Base-by-base conservation (phyloP, 35 echinoderm and acorn worm species). In the Hemicentrotus pulcherrimus region DNA sequence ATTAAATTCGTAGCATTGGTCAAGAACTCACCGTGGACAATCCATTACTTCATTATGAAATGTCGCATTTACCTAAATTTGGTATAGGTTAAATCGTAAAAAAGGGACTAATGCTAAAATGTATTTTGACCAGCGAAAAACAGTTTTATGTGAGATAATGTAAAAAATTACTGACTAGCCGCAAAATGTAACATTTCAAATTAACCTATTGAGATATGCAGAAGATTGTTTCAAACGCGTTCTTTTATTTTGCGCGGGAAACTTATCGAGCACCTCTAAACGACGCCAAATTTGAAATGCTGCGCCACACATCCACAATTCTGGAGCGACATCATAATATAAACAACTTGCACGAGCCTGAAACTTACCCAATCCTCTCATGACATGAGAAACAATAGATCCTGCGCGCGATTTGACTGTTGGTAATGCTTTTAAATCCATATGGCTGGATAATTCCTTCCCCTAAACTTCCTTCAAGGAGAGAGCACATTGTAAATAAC, bases 381-480 rank as follows among this genome's bases (percentile, higher is more conserved):
- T 93, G 13, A 93, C 91, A 93, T 93, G 91, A 31, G 91, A 93
- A 93, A 93, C 91, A n/a, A 93, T 93, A 31, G 91, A 93, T 58
- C 91, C 91, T 31, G 91, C 91, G 32, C 91, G 91, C 91, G 48
- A 93, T 58, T 93, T 93, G n/a, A 93, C 91, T 31, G 91, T 58
- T 18, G 91, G 91, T 93, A 93, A 93, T 58, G 91, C 32, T 93
- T 93, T 93, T 93, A 93, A 93, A 47, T 93, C 91, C 91, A 93
- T 93, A 93, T 93, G 91, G 91, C 91, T 47, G 91, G 46, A 31
- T 13, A 47, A 55, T 47, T 47, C 48, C 48, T 93, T 50, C 46
- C 91, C 32, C 91, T 93, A 93, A 93, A 93, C 91, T 93, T 93
- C 91, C 11, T 58, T 93, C 91, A 58, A 50, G 32, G 91, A 58